Conservation (phyloP, 92 coral and sea anemone genomes). For the Palythoa caribaeorum region DNA sequence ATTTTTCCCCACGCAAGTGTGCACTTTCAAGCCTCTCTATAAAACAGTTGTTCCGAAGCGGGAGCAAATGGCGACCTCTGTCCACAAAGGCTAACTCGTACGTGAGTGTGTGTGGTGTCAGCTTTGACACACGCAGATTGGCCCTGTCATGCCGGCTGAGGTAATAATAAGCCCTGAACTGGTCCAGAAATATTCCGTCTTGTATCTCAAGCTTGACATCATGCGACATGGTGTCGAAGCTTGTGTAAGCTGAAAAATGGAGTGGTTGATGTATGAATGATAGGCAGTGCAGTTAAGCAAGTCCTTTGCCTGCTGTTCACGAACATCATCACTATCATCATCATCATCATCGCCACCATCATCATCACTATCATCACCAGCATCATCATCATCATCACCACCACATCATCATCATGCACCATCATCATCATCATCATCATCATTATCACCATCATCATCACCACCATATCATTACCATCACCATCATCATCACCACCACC, state of each 20-base stretch:
- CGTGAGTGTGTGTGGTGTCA: conserved; percentile 36
- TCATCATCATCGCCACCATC: too few species aligned
- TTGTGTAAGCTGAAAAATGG: conserved; percentile 47
- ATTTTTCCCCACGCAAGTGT: conserved; percentile 58
- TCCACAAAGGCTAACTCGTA: conserved; percentile 66
- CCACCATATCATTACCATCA: too few species aligned
- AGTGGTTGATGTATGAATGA: not conserved
- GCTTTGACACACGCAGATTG: conserved; percentile 64
- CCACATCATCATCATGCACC: too few species aligned
- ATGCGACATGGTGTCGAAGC: conserved; percentile 61
- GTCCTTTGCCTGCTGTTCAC: not conserved
- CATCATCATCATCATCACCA: too few species aligned
- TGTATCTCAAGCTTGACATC: conserved; percentile 53
- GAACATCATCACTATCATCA: too few species aligned
- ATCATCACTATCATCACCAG: too few species aligned
- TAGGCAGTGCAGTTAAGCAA: not conserved
- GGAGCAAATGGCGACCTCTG: conserved; percentile 48
- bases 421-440: too few species aligned
- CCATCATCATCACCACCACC: too few species aligned
- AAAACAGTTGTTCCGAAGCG: conserved; percentile 68
- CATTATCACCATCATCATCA: too few species aligned
- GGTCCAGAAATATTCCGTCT: conserved; percentile 75
- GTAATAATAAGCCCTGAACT: conserved; percentile 76
- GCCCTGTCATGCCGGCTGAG: conserved; percentile 55
- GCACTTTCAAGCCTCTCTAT: conserved; percentile 56